A percentile compares a stretch with the other conserved stretches of the same genome.
Evolutionary conservation across 2,888 invertebrate genomes (phyloP).

Genomic region (Drosophila mimetica): DNA sequence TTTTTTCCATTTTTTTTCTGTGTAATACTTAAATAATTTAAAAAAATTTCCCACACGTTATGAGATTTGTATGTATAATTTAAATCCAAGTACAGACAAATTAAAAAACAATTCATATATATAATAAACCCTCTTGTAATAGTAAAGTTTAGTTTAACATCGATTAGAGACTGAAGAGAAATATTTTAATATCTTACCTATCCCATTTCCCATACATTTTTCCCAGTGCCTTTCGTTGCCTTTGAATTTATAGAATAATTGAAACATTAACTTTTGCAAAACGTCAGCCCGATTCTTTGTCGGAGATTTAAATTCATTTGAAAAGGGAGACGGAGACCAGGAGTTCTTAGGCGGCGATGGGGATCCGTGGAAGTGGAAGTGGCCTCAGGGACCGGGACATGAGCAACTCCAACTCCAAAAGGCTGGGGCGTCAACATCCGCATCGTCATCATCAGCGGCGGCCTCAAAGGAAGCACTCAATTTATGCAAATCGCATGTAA

Average conservation of each 20-base stretch:
- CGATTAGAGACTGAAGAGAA: too few relatives aligned
- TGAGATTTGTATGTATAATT: too few relatives aligned
- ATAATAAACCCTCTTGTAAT: too few relatives aligned
- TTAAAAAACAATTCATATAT: too few relatives aligned
- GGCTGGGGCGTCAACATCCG: conserved; percentile 43
- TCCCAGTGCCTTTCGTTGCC: not conserved
- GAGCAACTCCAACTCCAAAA: conserved; percentile 42
- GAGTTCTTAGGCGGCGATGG: not conserved
- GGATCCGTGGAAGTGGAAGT: conserved; percentile 17
- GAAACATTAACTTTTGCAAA: conserved; percentile 77
- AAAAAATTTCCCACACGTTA: too few relatives aligned
- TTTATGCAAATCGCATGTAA: conserved; percentile 83
- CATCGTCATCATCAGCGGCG: conserved; percentile 47
- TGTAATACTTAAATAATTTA: too few relatives aligned
- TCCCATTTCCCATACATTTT: accelerated
- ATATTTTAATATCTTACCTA: too few relatives aligned
- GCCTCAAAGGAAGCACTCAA: conserved; percentile 81
- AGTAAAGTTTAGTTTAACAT: too few relatives aligned
- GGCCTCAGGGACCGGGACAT: conserved; percentile 38
- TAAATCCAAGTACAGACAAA: too few relatives aligned
- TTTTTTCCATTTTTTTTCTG: too few relatives aligned
- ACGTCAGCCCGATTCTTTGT: conserved; percentile 68
- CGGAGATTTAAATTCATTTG: conserved; percentile 78
- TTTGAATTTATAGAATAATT: conserved; percentile 58
- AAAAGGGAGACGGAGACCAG: conserved; percentile 9